These are phyloP conservation scores for Sthenelais limicola DNA, from an alignment of 2,888 invertebrate genomes.

Conservation along the genomic window DNA sequence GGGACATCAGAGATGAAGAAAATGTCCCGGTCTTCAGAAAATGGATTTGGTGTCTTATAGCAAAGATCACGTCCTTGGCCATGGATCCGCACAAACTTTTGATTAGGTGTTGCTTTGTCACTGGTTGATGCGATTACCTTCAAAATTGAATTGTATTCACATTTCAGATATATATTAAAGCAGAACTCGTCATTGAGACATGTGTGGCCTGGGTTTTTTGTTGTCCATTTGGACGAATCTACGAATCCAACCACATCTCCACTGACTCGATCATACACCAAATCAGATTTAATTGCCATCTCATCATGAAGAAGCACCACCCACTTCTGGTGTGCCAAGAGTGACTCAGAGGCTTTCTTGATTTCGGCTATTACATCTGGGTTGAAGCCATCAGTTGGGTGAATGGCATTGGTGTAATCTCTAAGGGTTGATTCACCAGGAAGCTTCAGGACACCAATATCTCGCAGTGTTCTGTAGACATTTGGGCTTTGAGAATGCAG, in stretches of 20 bases:
- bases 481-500: slow-evolving; percentile 12
- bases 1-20: no score
- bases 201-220: no score
- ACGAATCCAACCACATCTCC: slow-evolving; percentile 10
- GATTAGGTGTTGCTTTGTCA: no score
- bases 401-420: slow-evolving; percentile 25
- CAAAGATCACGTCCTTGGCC: no score
- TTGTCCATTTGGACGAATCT: not conserved
- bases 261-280: not conserved
- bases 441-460: slow-evolving; percentile 8
- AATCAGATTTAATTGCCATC: slow-evolving; percentile 24
- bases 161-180: no score
- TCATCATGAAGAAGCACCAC: slow-evolving; percentile 29
- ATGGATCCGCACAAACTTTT: no score
- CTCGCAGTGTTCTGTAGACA: slow-evolving; percentile 15
- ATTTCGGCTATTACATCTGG: not conserved
- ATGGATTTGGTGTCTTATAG: no score
- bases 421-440: slow-evolving; percentile 22
- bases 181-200: no score
- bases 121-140: slow-evolving; percentile 9
- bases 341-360: not conserved
- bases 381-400: slow-evolving; percentile 4
- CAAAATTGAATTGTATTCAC: no score
- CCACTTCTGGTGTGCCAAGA: not conserved
- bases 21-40: no score